Evolutionary conservation across 2,113 vertebrate species (phyloP), one percentile per base, ranked within the genome.

Genomic region (Terrapene triunguis): DNA sequence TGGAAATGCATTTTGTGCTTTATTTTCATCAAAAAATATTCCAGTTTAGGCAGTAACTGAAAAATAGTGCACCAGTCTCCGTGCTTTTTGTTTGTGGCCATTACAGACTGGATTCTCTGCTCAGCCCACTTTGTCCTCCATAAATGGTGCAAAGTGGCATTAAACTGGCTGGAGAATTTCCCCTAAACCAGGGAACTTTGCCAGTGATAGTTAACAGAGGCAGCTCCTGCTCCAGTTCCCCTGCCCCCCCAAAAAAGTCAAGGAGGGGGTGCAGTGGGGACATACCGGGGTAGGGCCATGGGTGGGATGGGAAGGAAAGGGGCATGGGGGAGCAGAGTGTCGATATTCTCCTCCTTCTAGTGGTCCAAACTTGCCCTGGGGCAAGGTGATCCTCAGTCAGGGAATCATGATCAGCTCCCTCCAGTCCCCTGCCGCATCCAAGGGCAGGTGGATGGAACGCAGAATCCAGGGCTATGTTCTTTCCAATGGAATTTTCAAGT

Each of bases 11-110:
- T 12, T 3, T 3, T 2, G 0, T 47, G 35, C 1, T 10, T 19
- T 38, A 38, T 16, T n/a, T 89, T 50, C 62, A 29, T 0, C 1
- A 51, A 11, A 4, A 13, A 90, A 78, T 0, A 0, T 22, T 54
- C 27, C 12, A 12, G 10, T 8, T 62, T 55, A 78, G 53, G 3
- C 74, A 1, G n/a, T 22, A 38, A 38, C 8, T 22, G 35, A 17
- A 38, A 1, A n/a, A 82, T 69, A 90, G 47, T 0, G 0, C 88
- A 79, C 65, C 53, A 82, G 32, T 10, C n/a, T 51, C 38, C 3
- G 9, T 42, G 59, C 3, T 74, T 85, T 81, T 69, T 80, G 65
- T 47, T 38, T 14, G 44, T 94, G 65, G 21, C 50, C 65, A 59
- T 82, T 65, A 84, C 78, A 89, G 42, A 27, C 29, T 12, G 42